phyloP scores from a whole-genome alignment of 2,113 vertebrate species.

The Apteryx mantelli region DNA sequence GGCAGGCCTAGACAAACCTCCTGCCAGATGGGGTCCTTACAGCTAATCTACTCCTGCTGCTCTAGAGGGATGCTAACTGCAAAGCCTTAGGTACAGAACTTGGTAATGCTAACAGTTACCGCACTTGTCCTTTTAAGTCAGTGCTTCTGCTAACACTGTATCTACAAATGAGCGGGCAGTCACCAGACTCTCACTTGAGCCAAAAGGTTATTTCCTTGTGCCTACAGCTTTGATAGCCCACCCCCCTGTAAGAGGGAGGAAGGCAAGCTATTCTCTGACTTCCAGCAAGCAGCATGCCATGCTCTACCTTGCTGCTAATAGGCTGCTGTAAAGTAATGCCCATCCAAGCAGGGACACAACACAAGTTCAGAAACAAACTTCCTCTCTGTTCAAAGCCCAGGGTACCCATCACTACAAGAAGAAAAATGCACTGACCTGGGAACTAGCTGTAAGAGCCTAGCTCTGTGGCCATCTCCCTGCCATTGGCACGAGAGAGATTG shows the following conservation, averaged over 20 bases:
- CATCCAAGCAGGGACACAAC: neutral
- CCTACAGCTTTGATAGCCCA: conserved; percentile 3
- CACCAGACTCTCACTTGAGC: neutral
- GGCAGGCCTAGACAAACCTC: neutral
- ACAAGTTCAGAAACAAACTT: neutral
- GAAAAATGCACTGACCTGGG: neutral
- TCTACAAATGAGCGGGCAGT: neutral
- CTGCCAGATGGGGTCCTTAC: neutral
- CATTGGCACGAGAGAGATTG: neutral
- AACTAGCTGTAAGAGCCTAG: neutral
- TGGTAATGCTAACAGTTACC: neutral
- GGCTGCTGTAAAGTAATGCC: neutral
- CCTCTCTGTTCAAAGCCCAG: neutral
- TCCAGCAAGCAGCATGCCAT: neutral
- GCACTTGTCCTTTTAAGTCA: neutral
- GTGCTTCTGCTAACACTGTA: neutral
- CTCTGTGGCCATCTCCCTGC: neutral
- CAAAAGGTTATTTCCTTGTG: neutral
- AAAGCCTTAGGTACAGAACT: neutral
- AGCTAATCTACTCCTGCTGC: neutral
- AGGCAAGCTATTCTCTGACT: neutral
- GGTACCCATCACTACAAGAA: neutral
- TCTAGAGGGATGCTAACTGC: neutral
- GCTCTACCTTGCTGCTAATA: neutral
- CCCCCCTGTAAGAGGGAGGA: neutral